A percentile compares a stretch with the other conserved stretches of the same genome.
Evolutionary conservation across 2,797 vertebrate species (phyloP).

Genomic region (Melopsittacus undulatus): DNA sequence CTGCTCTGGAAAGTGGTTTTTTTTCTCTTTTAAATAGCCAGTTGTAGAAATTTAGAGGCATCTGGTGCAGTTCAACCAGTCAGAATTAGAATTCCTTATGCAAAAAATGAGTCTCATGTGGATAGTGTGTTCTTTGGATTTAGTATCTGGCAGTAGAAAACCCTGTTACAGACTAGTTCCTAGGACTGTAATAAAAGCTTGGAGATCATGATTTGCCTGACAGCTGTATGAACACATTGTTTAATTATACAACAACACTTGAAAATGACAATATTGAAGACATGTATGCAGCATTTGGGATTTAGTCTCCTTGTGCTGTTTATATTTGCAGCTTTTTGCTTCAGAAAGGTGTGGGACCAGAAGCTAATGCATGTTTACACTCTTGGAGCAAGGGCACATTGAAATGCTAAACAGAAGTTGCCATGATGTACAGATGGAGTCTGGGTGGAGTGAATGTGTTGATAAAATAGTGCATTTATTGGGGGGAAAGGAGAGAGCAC

Average conservation of each 20-base stretch:
- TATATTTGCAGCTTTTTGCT: slow-evolving; percentile 48
- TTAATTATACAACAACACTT: slow-evolving; percentile 52
- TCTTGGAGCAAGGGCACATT: background rate
- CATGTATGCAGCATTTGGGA: slow-evolving; percentile 4
- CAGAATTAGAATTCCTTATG: background rate
- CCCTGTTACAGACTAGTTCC: background rate
- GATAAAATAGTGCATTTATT: background rate
- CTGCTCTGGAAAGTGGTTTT: background rate
- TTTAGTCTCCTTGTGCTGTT: slow-evolving; percentile 16
- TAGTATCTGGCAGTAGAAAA: background rate
- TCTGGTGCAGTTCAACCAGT: background rate
- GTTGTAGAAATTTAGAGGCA: background rate
- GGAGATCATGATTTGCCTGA: slow-evolving; percentile 63
- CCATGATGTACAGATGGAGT: background rate
- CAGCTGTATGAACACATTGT: slow-evolving; percentile 58
- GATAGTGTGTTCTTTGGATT: background rate
- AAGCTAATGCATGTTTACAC: slow-evolving; percentile 12
- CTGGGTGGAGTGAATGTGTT: slow-evolving; percentile 39
- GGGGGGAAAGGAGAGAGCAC: background rate
- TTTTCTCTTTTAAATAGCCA: background rate
- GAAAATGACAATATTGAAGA: slow-evolving; percentile 20
- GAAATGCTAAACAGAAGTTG: background rate
- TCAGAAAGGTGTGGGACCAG: slow-evolving; percentile 36
- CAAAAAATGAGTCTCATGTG: background rate
- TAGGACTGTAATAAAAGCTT: slow-evolving; percentile 61